phyloP scores from a whole-genome alignment of 2,888 invertebrate genomes.

The Drosophila merina region DNA sequence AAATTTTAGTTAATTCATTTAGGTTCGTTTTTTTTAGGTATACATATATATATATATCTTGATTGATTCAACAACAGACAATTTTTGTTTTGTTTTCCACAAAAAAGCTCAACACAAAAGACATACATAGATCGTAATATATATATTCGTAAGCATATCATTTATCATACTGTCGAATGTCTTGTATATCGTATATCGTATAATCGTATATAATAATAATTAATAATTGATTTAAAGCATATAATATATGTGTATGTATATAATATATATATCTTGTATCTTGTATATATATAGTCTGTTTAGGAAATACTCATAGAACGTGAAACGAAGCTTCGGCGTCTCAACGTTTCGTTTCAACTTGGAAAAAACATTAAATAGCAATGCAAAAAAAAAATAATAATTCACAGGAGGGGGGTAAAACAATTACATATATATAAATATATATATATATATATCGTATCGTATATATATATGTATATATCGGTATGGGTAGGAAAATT shows the following conservation, averaged over 20 bases:
- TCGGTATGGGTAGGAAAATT: constrained; percentile 13
- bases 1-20: constrained; percentile 69
- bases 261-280: constrained; percentile 22
- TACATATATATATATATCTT: constrained; percentile 53
- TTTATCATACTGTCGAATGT: constrained; percentile 51
- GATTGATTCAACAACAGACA: constrained; percentile 70
- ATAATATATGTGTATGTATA: constrained; percentile 44
- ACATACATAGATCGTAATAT: constrained; percentile 54
- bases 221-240: constrained; percentile 52
- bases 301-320: constrained; percentile 73
- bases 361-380: constrained; percentile 40
- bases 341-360: constrained; percentile 14
- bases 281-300: constrained; percentile 63
- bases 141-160: constrained; percentile 58
- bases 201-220: constrained; percentile 41
- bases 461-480: constrained; percentile 44
- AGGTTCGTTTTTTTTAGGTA: constrained; percentile 56
- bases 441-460: constrained; percentile 10
- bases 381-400: constrained; percentile 1
- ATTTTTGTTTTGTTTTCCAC: constrained; percentile 16
- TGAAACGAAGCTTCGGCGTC: constrained; percentile 52
- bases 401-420: constrained; percentile 7
- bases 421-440: constrained; percentile 27
- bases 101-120: constrained; percentile 62
- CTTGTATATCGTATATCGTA: constrained; percentile 42